A percentile compares a stretch with the other conserved stretches of the same genome.
These are phyloP conservation scores for Cyanoliseus patagonus DNA, from an alignment of 2,113 vertebrate genomes.

Conservation along the genomic window DNA sequence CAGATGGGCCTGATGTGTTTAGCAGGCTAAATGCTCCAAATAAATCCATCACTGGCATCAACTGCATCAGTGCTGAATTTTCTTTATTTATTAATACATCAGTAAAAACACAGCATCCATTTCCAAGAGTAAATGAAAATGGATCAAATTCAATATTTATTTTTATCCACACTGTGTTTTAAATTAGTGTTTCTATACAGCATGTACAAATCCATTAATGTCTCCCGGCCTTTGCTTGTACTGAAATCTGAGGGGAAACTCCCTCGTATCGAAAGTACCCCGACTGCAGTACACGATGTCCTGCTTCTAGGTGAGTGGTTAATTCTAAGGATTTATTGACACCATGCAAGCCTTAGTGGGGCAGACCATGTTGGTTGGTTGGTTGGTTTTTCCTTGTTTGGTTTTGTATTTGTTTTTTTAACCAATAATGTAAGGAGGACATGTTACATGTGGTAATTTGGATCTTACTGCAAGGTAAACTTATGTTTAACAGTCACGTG, in stretches of 20 bases:
- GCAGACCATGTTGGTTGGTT: accelerated
- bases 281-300: background rate
- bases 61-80: background rate
- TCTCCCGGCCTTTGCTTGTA: background rate
- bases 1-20: conserved; percentile 29
- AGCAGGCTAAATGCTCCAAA: conserved; percentile 24
- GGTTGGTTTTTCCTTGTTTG: background rate
- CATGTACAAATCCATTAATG: accelerated
- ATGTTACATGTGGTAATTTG: background rate
- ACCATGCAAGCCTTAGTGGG: background rate
- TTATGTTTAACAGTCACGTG: background rate
- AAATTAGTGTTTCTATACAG: background rate
- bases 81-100: background rate
- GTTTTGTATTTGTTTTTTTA: background rate
- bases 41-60: conserved; percentile 6
- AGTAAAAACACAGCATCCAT: background rate
- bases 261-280: background rate
- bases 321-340: background rate
- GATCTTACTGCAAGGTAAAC: background rate
- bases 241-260: background rate
- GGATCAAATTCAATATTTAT: background rate
- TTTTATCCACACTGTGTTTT: background rate
- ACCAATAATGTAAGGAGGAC: background rate
- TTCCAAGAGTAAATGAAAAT: background rate
- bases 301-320: background rate